These are phyloP conservation scores for Eptatretus burgeri DNA, from an alignment of 2,113 vertebrate genomes.

Conservation along the genomic window DNA sequence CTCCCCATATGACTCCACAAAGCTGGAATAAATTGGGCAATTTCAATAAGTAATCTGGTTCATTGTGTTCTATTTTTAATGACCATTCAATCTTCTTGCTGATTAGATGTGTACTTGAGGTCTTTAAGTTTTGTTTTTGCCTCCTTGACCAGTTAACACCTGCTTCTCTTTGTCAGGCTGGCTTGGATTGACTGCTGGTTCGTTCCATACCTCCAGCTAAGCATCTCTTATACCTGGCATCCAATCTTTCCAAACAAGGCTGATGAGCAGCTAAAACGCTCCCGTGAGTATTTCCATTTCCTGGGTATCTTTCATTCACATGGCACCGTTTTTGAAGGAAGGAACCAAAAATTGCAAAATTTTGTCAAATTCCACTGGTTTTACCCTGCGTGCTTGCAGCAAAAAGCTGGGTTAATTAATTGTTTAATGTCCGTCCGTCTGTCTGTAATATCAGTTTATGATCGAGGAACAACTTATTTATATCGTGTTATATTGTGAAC, in stretches of 20 bases:
- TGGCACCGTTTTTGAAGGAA: too few relatives aligned
- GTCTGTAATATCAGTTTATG: too few relatives aligned
- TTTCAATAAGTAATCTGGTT: too few relatives aligned
- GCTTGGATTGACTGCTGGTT: slow-evolving; percentile 97
- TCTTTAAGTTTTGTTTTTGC: slow-evolving; percentile 9
- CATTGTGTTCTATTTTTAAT: neutral
- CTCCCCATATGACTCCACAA: neutral
- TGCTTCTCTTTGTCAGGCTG: slow-evolving; percentile 19
- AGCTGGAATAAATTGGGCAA: neutral
- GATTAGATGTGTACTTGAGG: neutral
- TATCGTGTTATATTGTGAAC: too few relatives aligned
- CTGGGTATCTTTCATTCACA: too few relatives aligned
- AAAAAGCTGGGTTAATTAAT: too few relatives aligned
- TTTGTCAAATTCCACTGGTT: too few relatives aligned
- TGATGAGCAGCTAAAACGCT: slow-evolving; percentile 73
- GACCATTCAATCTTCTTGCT: neutral
- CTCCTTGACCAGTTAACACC: slow-evolving; percentile 7
- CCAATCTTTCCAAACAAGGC: slow-evolving; percentile 88
- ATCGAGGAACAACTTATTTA: too few relatives aligned
- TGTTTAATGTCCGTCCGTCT: too few relatives aligned
- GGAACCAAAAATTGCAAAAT: too few relatives aligned
- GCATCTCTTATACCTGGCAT: slow-evolving; percentile 88
- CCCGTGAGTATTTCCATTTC: slow-evolving; percentile 25
- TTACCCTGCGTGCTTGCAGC: too few relatives aligned
- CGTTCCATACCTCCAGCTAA: slow-evolving; percentile 61